Percentiles rank a stretch among this genome's conserved stretches.
Conservation (phyloP, 2,888 invertebrate genomes). For the Ommatoiulus sabulosus region DNA sequence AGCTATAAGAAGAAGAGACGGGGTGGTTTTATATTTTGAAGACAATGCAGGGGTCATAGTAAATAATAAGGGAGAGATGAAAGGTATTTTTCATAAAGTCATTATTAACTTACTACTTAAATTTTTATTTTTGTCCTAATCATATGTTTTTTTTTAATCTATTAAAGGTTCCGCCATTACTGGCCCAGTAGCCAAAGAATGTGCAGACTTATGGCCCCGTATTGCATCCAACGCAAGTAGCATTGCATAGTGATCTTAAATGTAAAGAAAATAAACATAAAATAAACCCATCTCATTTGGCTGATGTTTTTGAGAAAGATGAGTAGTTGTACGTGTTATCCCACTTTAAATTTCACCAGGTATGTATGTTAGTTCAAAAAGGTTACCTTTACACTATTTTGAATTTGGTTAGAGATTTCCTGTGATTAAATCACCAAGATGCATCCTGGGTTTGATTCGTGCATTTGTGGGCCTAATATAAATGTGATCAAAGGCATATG, state of each 20-base stretch:
- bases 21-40: slow-evolving; percentile 98
- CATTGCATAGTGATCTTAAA: slow-evolving; percentile 81
- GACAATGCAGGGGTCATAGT: slow-evolving; percentile 99
- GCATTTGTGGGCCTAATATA: too few relatives aligned
- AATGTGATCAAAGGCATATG: too few relatives aligned
- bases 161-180: slow-evolving; percentile 89
- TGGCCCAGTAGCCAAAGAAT: slow-evolving; percentile 99
- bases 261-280: slow-evolving; percentile 20
- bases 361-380: neutral
- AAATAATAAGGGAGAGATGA: slow-evolving; percentile 99
- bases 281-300: neutral
- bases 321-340: neutral
- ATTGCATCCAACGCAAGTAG: slow-evolving; percentile 99
- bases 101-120: slow-evolving; percentile 60
- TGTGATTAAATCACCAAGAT: too few relatives aligned
- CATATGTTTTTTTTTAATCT: slow-evolving; percentile 55
- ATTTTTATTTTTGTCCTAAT: slow-evolving; percentile 23
- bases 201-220: slow-evolving; percentile 99
- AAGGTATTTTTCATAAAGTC: slow-evolving; percentile 74
- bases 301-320: neutral
- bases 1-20: slow-evolving; percentile 98
- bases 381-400: too few relatives aligned
- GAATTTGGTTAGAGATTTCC: too few relatives aligned
- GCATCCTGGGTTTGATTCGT: too few relatives aligned
- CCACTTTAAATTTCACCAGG: neutral